Conservation (phyloP, 2,113 vertebrate genomes). For the Hyperopisus bebe region DNA sequence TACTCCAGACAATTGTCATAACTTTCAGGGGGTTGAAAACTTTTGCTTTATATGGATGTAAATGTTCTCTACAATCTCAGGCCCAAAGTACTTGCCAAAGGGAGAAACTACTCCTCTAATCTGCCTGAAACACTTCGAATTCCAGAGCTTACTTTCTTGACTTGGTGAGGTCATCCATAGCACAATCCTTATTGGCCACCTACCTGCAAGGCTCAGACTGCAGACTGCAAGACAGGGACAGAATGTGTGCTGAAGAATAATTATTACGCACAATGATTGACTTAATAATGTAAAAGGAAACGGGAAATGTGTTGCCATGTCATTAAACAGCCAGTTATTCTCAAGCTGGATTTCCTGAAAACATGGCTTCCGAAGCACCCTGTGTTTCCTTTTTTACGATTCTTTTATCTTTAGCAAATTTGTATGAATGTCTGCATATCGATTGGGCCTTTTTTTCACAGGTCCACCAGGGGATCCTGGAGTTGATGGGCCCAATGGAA, state of each 20-base stretch:
- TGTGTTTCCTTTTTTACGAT: not conserved
- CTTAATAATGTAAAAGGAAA: not conserved
- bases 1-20: no score
- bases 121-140: no score
- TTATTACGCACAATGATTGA: not conserved
- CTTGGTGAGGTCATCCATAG: no score
- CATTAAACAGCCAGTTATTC: not conserved
- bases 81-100: not conserved
- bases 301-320: not conserved
- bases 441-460: constrained; percentile 20
- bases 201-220: not conserved
- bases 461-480: constrained; percentile 53
- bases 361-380: not conserved
- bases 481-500: constrained; percentile 40
- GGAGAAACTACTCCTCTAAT: no score
- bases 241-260: not conserved
- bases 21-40: no score
- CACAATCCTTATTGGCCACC: no score
- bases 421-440: not conserved
- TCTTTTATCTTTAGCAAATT: not conserved
- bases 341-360: not conserved
- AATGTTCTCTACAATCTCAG: no score
- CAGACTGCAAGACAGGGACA: not conserved
- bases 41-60: no score
- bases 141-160: no score